Conservation (phyloP, 2,888 invertebrate genomes). For the Drosophila phalerata region DNA sequence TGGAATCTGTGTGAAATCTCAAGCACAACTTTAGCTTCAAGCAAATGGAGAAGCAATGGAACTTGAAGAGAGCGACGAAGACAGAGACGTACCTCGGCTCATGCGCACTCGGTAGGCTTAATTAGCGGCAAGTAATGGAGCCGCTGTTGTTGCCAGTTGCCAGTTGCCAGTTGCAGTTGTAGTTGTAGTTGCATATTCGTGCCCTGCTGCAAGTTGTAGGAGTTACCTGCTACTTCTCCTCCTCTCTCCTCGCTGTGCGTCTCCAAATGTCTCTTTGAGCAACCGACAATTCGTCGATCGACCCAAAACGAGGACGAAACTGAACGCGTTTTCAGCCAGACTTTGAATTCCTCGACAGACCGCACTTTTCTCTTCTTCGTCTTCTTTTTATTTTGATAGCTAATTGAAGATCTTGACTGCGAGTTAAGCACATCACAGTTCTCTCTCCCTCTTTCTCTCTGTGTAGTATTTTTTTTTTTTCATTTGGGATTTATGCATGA, state of each 20-base stretch:
- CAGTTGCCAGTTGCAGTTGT: conserved; percentile 28
- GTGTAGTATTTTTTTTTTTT: conserved; percentile 1
- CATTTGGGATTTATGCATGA: conserved; percentile 28
- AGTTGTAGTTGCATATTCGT: conserved; percentile 41
- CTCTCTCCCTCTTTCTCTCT: conserved; percentile 1
- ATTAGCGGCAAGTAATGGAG: conserved; percentile 83
- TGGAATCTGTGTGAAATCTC: conserved; percentile 78
- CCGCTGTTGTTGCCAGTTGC: conserved; percentile 35
- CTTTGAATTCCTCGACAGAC: conserved; percentile 61
- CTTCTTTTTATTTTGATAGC: conserved; percentile 66
- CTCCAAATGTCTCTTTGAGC: conserved; percentile 43
- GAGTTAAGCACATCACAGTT: conserved; percentile 62
- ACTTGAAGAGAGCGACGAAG: conserved; percentile 5
- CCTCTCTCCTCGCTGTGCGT: conserved; percentile 4
- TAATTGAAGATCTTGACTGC: conserved; percentile 81
- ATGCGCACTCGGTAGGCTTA: conserved; percentile 79
- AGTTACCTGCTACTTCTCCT: conserved; percentile 35
- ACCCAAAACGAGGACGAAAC: conserved; percentile 50
- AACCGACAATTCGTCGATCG: conserved; percentile 51
- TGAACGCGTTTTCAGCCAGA: conserved; percentile 57
- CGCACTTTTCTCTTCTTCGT: conserved; percentile 27
- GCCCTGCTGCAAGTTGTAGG: conserved; percentile 61
- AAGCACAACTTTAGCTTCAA: conserved; percentile 42
- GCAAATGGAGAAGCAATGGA: neutral
- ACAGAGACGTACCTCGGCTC: conserved; percentile 32